Evolutionary conservation across 1,140 invertebrate species (phyloP).

Genomic region (Heliconius melpomene): DNA sequence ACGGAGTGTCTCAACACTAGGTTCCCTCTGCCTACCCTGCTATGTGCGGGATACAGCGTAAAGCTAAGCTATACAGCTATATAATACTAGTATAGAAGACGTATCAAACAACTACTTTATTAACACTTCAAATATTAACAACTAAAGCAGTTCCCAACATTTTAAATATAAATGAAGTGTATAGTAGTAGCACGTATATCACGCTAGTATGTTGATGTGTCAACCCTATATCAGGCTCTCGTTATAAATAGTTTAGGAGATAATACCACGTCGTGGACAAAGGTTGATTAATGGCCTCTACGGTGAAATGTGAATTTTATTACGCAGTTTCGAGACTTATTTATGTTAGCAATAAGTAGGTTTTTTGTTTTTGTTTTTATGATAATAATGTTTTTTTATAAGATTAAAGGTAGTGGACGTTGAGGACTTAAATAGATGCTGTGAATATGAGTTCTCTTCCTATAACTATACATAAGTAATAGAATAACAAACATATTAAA

Average conservation of each 20-base stretch:
- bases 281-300: slow-evolving; percentile 39
- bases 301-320: slow-evolving; percentile 30
- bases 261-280: slow-evolving; percentile 37
- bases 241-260: slow-evolving; percentile 41
- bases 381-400: neutral
- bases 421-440: neutral
- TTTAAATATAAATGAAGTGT: slow-evolving; percentile 6
- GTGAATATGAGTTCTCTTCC: no score
- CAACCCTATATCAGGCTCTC: slow-evolving; percentile 30
- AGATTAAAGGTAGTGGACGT: neutral
- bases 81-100: no score
- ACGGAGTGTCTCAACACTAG: no score
- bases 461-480: no score
- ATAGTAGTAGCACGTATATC: neutral
- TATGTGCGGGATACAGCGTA: no score
- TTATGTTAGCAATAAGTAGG: slow-evolving; percentile 7
- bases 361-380: slow-evolving; percentile 10
- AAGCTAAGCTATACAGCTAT: neutral
- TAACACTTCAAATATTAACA: neutral
- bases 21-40: no score
- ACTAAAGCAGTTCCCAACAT: neutral
- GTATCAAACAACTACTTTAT: neutral
- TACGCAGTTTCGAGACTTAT: slow-evolving; percentile 21
- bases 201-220: slow-evolving; percentile 14
- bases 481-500: no score